Evolutionary conservation across 2,888 invertebrate genomes (phyloP).

Genomic region (Melieria omissa): DNA sequence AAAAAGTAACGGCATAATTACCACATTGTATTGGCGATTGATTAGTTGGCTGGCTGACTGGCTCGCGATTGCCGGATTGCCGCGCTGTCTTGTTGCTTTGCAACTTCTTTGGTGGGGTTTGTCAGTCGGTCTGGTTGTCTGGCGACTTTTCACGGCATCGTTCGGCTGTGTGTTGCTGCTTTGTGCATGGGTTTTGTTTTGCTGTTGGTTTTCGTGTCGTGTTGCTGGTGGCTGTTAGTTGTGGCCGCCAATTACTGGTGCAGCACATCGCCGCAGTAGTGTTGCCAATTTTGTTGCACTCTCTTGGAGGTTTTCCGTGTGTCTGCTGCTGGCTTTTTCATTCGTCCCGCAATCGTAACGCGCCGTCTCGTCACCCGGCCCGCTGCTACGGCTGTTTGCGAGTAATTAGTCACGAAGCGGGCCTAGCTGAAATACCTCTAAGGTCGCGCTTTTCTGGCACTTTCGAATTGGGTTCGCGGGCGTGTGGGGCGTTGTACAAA

Average conservation of each 20-base stretch:
- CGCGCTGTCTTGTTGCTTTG: too few species aligned
- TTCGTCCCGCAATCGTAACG: neutral
- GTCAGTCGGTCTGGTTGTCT: too few species aligned
- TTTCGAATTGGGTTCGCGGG: neutral
- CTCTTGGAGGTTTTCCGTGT: constrained; percentile 2
- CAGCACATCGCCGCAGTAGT: neutral
- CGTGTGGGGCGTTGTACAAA: too few species aligned
- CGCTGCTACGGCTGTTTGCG: neutral
- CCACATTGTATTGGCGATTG: constrained; percentile 27
- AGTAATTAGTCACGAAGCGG: constrained; percentile 37
- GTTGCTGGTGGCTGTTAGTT: constrained; percentile 15
- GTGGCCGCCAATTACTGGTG: constrained; percentile 20
- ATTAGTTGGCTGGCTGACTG: constrained; percentile 16
- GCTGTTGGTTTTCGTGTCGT: constrained; percentile 5
- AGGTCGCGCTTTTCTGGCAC: neutral
- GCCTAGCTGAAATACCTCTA: constrained; percentile 9
- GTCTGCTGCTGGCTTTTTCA: neutral
- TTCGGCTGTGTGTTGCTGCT: neutral
- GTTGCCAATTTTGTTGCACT: neutral
- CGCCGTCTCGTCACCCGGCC: too few species aligned
- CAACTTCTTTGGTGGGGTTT: too few species aligned
- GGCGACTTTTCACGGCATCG: too few species aligned
- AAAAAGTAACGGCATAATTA: constrained; percentile 31
- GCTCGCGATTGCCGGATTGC: neutral
- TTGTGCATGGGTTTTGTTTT: neutral